phyloP scores from a whole-genome alignment of 2,113 vertebrate genomes.

The Labrus mixtus region DNA sequence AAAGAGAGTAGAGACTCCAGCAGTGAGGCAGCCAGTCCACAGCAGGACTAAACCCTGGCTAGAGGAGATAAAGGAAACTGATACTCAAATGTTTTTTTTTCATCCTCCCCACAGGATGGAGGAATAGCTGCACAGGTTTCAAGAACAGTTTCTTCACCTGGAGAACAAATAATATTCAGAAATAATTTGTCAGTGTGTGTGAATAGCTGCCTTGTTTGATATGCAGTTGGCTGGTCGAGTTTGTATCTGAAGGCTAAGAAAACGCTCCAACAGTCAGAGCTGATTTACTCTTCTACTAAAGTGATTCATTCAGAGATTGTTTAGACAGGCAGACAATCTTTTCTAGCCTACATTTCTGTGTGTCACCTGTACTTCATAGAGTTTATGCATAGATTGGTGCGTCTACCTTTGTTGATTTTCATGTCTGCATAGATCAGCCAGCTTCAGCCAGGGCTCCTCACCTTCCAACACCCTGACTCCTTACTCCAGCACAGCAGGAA shows the following conservation, averaged over 20 bases:
- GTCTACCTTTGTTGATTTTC: not conserved
- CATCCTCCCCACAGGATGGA: slow-evolving; percentile 9
- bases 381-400: too few species aligned
- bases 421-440: slow-evolving; percentile 10
- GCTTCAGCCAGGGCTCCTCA: slow-evolving; percentile 34
- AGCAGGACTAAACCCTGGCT: slow-evolving; percentile 58
- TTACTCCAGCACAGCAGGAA: slow-evolving; percentile 65
- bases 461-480: slow-evolving; percentile 49
- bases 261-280: slow-evolving; percentile 32
- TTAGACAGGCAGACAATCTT: slow-evolving; percentile 34
- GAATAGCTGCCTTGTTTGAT: slow-evolving; percentile 69
- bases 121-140: slow-evolving; percentile 22
- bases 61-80: slow-evolving; percentile 56
- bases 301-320: slow-evolving; percentile 71
- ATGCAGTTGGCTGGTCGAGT: slow-evolving; percentile 51
- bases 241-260: slow-evolving; percentile 50
- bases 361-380: too few species aligned
- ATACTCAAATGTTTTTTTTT: not conserved
- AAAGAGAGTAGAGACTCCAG: slow-evolving; percentile 39
- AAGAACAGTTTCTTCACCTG: slow-evolving; percentile 35
- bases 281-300: slow-evolving; percentile 61
- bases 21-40: slow-evolving; percentile 42
- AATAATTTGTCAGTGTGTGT: slow-evolving; percentile 61
- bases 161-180: slow-evolving; percentile 47
- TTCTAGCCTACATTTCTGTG: too few species aligned